These are phyloP conservation scores for Crotalus viridis DNA, from an alignment of 2,113 vertebrate genomes.

Conservation along the genomic window DNA sequence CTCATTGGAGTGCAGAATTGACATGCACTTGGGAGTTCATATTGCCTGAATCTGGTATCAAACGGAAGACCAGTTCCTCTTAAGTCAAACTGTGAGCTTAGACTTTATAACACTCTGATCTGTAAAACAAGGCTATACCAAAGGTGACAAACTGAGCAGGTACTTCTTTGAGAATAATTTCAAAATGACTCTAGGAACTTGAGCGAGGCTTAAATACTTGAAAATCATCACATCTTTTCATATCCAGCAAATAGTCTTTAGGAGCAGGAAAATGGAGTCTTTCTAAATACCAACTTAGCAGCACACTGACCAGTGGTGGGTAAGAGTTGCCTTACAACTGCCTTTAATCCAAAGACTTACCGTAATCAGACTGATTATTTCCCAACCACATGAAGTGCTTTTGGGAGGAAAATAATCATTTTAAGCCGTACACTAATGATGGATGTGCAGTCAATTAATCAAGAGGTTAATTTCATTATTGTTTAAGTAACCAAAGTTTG, in stretches of 20 bases:
- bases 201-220: not conserved
- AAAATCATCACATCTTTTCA: rapidly evolving
- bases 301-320: not conserved
- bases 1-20: not conserved
- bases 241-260: not conserved
- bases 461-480: not conserved
- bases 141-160: not conserved
- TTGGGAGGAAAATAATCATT: not conserved
- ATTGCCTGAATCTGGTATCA: not conserved
- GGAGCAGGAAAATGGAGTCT: not conserved
- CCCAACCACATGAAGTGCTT: not conserved
- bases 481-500: not conserved
- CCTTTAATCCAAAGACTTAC: not conserved
- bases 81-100: not conserved
- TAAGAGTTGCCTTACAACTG: not conserved
- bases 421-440: not conserved
- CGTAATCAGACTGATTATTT: conserved; percentile 2
- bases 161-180: not conserved
- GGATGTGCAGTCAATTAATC: not conserved
- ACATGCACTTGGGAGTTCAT: not conserved
- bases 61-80: not conserved
- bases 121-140: not conserved
- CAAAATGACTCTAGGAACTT: not conserved
- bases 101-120: not conserved
- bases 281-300: not conserved